A percentile compares a stretch with the other conserved stretches of the same genome.
Evolutionary conservation across 2,113 vertebrate species (phyloP).

Genomic region (Phyllostomus hastatus): DNA sequence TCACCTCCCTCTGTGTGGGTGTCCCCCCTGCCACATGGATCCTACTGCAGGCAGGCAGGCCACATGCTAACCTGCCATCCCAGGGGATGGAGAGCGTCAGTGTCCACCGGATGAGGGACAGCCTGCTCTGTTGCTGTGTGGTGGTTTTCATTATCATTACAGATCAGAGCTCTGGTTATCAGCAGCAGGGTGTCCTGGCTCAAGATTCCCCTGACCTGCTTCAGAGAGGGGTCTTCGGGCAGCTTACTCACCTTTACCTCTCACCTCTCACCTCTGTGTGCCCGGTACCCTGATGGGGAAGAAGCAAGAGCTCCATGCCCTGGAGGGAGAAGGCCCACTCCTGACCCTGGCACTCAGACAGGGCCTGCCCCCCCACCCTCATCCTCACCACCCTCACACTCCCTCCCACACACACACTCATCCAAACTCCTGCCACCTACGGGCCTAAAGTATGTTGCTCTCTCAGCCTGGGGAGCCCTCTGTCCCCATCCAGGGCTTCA

Average conservation of each 20-base stretch:
- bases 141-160: neutral
- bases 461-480: neutral
- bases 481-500: neutral
- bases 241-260: neutral
- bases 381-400: too few relatives aligned
- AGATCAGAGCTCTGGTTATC: neutral
- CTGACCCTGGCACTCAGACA: neutral
- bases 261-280: neutral
- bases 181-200: neutral
- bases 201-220: neutral
- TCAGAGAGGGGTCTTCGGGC: neutral
- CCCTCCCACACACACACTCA: neutral
- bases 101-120: neutral
- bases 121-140: neutral
- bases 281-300: neutral
- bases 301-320: neutral
- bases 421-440: neutral
- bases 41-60: neutral
- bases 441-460: neutral
- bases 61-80: neutral
- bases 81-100: neutral
- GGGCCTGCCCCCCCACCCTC: neutral
- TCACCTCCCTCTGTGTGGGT: neutral
- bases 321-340: neutral
- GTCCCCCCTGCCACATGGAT: neutral